Evolutionary conservation across 2,113 vertebrate genomes (phyloP).

Genomic region (Calidris pugnax): DNA sequence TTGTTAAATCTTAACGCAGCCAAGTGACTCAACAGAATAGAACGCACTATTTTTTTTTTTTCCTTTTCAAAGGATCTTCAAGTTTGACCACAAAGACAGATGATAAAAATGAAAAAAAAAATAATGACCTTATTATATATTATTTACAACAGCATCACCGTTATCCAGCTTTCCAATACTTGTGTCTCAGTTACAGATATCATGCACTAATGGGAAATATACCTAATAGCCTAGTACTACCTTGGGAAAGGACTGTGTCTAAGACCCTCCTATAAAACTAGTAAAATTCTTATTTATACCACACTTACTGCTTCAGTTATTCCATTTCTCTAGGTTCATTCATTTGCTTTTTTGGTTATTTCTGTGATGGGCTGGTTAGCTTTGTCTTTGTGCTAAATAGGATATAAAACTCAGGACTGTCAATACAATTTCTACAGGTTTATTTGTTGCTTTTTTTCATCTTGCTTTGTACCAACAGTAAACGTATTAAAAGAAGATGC

Average conservation of each 20-base stretch:
- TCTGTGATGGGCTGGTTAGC: background rate
- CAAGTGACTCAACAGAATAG: background rate
- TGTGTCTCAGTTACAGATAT: background rate
- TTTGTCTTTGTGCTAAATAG: background rate
- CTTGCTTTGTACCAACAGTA: background rate
- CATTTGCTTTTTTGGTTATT: background rate
- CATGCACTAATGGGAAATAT: background rate
- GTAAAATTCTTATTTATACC: background rate
- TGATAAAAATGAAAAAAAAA: background rate
- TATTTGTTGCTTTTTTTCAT: background rate
- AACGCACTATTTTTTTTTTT: background rate
- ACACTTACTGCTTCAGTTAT: background rate
- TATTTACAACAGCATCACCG: background rate
- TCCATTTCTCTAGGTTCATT: background rate
- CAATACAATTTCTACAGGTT: background rate
- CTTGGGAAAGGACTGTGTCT: background rate
- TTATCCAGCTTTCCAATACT: background rate
- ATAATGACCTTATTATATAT: background rate
- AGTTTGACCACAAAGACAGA: background rate
- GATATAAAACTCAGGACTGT: background rate
- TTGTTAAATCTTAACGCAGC: background rate
- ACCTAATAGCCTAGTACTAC: background rate
- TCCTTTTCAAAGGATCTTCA: background rate
- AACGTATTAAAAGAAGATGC: background rate
- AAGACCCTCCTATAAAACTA: background rate